phyloP scores from a whole-genome alignment of 2,797 vertebrate species.

The Halcyon chelicuti region DNA sequence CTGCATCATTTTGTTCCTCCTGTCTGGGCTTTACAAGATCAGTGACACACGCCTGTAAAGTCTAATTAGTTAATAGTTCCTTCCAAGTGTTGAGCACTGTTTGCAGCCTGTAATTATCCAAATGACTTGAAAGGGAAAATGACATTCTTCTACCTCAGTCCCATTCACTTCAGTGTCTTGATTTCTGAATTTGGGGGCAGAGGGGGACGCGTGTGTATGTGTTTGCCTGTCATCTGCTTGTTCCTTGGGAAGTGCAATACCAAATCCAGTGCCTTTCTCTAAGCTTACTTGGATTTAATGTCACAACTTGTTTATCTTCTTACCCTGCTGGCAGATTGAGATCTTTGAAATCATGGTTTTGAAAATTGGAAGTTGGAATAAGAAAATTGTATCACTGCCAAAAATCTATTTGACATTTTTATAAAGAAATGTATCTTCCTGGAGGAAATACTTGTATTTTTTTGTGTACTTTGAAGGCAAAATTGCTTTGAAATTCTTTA shows the following conservation, averaged over 20 bases:
- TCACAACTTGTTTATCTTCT: background rate
- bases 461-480: background rate
- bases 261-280: background rate
- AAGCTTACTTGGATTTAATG: background rate
- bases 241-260: background rate
- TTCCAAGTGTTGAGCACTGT: background rate
- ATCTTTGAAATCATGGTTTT: background rate
- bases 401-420: slow-evolving; percentile 13
- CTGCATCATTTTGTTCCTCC: background rate
- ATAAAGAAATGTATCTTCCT: background rate
- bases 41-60: background rate
- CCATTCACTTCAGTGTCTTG: background rate
- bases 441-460: background rate
- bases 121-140: background rate
- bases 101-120: background rate
- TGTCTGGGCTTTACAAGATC: background rate
- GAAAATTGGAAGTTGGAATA: background rate
- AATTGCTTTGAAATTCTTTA: background rate
- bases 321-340: background rate
- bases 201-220: background rate
- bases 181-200: background rate
- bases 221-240: background rate
- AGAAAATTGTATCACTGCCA: background rate
- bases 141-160: background rate
- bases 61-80: background rate